A percentile compares a stretch with the other conserved stretches of the same genome.
Conservation (phyloP, 1,140 invertebrate species). For the Maconellicoccus hirsutus region DNA sequence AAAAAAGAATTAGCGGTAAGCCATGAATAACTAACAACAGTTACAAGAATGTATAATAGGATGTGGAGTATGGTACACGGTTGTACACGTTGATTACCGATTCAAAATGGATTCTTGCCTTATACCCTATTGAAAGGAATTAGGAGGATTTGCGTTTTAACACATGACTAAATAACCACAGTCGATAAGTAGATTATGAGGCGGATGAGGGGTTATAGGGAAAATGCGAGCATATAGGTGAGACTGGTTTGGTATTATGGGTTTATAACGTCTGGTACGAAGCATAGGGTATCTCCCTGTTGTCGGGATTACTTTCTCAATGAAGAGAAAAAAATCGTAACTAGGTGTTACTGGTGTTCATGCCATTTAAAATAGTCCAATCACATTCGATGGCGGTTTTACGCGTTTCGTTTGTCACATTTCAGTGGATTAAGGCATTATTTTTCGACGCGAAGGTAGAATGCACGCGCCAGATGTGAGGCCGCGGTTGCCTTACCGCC, state of each 20-base stretch:
- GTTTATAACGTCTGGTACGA: not conserved
- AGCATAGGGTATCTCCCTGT: slow-evolving; percentile 4
- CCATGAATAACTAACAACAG: slow-evolving; percentile 16
- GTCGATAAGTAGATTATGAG: slow-evolving; percentile 13
- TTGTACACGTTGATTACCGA: slow-evolving; percentile 15
- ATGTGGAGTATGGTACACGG: slow-evolving; percentile 5
- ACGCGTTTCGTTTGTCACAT: not conserved
- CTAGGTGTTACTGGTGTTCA: slow-evolving; percentile 9
- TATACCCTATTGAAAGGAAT: not conserved
- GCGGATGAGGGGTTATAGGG: not conserved
- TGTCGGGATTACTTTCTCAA: not conserved
- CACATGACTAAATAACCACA: slow-evolving; percentile 22
- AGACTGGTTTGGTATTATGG: slow-evolving; percentile 5
- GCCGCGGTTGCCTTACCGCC: not conserved
- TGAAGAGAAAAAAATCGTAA: slow-evolving; percentile 9
- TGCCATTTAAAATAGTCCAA: not conserved
- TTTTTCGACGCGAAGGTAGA: not conserved
- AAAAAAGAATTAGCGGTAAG: slow-evolving; percentile 15
- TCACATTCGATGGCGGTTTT: not conserved
- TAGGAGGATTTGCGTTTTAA: slow-evolving; percentile 20
- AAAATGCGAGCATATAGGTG: not conserved
- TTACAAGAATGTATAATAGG: slow-evolving; percentile 18
- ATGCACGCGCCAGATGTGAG: not conserved
- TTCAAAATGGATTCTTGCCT: slow-evolving; percentile 15
- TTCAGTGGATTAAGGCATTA: not conserved